Conservation (phyloP, 2,113 vertebrate genomes). For the Oreochromis spilurus region DNA sequence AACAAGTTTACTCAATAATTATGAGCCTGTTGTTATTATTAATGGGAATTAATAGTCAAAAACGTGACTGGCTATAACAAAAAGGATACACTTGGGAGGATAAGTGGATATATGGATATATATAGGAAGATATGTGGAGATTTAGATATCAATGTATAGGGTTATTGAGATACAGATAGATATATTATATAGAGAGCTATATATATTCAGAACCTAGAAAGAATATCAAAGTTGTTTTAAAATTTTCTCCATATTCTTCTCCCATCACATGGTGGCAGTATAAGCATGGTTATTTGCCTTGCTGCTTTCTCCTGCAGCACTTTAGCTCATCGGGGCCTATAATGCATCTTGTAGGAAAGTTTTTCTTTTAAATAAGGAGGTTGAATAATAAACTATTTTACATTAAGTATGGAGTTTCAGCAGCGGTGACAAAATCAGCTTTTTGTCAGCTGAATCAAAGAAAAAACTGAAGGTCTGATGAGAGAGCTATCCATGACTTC, state of each 20-base stretch:
- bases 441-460: not conserved
- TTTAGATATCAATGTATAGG: not conserved
- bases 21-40: not conserved
- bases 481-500: not conserved
- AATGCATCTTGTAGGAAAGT: not conserved
- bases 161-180: not conserved
- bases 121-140: not conserved
- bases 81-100: not conserved
- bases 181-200: not conserved
- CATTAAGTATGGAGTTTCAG: not conserved
- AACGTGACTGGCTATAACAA: not conserved
- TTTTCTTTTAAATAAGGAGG: not conserved
- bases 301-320: not conserved
- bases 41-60: not conserved
- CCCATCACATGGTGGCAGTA: slow-evolving; percentile 43
- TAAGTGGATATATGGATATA: not conserved
- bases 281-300: not conserved
- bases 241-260: not conserved
- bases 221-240: not conserved
- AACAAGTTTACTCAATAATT: not conserved
- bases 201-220: not conserved
- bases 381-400: not conserved
- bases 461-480: not conserved
- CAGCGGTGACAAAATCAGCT: not conserved
- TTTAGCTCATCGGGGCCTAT: not conserved